A percentile compares a stretch with the other conserved stretches of the same genome.
Conservation (phyloP, 2,113 vertebrate species). For the Boulengeromyrus knoepffleri region DNA sequence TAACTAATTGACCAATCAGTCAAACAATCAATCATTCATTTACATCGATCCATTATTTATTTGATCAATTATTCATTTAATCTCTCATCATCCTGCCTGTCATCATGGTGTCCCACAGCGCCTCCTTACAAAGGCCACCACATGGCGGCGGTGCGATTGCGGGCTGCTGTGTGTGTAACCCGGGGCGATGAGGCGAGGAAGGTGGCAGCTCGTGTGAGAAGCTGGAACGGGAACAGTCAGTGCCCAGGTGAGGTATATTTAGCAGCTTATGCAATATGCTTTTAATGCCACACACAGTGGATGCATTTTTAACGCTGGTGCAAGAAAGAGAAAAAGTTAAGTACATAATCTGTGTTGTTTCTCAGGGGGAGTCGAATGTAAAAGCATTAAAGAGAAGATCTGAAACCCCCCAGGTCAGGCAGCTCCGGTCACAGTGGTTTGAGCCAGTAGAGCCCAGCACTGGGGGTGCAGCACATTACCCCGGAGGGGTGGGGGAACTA, state of each 20-base stretch:
- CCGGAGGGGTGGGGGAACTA: not conserved
- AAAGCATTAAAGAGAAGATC: not conserved
- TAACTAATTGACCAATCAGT: not conserved
- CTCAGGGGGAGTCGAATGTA: constrained; percentile 36
- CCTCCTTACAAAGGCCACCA: not conserved
- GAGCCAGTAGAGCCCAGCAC: not conserved
- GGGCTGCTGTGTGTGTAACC: not conserved
- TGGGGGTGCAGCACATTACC: not conserved
- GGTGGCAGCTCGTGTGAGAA: not conserved
- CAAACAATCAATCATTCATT: not conserved
- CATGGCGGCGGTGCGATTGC: not conserved
- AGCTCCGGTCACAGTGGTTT: constrained; percentile 20
- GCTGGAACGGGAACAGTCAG: constrained; percentile 35
- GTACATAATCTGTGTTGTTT: constrained; percentile 58
- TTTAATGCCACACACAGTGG: constrained; percentile 58
- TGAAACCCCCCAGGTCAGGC: not conserved
- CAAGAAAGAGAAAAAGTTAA: constrained; percentile 49
- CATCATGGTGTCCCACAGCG: not conserved
- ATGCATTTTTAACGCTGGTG: constrained; percentile 58
- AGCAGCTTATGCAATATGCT: constrained; percentile 62
- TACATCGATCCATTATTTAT: not conserved
- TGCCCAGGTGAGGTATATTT: constrained; percentile 51
- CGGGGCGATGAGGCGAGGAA: not conserved
- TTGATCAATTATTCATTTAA: too few species aligned
- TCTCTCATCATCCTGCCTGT: not conserved